These are phyloP conservation scores for Mizuhopecten yessoensis DNA, from an alignment of 1,140 invertebrate species.

Conservation along the genomic window DNA sequence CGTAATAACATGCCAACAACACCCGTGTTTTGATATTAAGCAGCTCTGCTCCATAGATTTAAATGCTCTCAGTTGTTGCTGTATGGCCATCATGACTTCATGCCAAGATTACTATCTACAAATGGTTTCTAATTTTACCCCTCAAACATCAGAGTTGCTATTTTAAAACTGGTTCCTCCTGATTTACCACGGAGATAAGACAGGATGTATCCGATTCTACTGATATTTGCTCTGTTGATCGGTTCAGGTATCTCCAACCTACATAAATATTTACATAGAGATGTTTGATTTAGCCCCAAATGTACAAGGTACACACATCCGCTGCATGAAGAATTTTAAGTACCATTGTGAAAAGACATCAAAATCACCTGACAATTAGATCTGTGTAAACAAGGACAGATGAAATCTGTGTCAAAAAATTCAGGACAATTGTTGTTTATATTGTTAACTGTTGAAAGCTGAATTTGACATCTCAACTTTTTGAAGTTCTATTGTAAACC, in stretches of 20 bases:
- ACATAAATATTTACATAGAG: background rate
- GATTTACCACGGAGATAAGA: background rate
- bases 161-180: conserved; percentile 3
- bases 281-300: conserved; percentile 17
- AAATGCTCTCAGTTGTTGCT: background rate
- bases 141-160: conserved; percentile 18
- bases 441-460: background rate
- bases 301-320: background rate
- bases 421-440: background rate
- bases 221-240: background rate
- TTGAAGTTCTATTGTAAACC: background rate
- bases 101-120: conserved; percentile 27
- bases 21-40: background rate
- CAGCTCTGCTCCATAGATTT: background rate
- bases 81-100: conserved; percentile 23
- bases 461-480: background rate
- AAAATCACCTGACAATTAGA: conserved; percentile 5
- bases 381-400: background rate
- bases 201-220: conserved; percentile 22
- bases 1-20: background rate
- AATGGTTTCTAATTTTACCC: conserved; percentile 22
- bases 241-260: too few relatives aligned
- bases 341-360: background rate
- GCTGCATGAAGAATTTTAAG: background rate
- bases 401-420: background rate